Conservation (phyloP, 1,140 invertebrate genomes). For the Cyclargus thomasi region DNA sequence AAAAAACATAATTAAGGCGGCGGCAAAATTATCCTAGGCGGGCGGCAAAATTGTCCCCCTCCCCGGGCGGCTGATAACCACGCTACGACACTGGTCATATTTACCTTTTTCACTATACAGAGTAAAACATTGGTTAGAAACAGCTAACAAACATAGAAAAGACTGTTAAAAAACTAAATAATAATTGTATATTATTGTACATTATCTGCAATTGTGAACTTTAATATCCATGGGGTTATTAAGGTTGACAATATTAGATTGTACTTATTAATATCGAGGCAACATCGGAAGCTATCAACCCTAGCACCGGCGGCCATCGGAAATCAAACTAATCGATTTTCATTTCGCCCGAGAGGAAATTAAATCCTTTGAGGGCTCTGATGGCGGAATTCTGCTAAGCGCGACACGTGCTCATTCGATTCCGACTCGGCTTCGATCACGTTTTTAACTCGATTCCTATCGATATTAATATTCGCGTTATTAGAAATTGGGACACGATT, state of each 20-base stretch:
- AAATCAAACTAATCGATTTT: constrained; percentile 75
- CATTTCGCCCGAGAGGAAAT: constrained; percentile 69
- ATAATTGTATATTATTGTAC: no score
- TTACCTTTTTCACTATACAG: no score
- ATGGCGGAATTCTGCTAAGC: constrained; percentile 68
- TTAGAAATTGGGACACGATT: neutral
- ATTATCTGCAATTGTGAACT: no score
- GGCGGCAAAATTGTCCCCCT: no score
- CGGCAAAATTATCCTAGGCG: no score
- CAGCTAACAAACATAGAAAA: no score
- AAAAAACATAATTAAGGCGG: no score
- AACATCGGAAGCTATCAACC: constrained; percentile 64
- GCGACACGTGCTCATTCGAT: constrained; percentile 63
- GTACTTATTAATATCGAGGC: constrained; percentile 63
- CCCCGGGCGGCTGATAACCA: no score
- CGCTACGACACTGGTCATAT: no score
- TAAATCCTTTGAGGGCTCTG: constrained; percentile 69
- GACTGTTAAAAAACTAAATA: no score
- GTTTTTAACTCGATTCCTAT: neutral
- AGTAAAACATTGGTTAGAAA: no score
- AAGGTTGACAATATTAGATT: constrained; percentile 16
- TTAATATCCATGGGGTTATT: no score
- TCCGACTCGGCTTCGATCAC: constrained; percentile 22
- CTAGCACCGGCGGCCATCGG: constrained; percentile 52
- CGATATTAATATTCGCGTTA: neutral